Evolutionary conservation across 2,797 vertebrate species (phyloP).

Genomic region (Gymnothorax reevesii): DNA sequence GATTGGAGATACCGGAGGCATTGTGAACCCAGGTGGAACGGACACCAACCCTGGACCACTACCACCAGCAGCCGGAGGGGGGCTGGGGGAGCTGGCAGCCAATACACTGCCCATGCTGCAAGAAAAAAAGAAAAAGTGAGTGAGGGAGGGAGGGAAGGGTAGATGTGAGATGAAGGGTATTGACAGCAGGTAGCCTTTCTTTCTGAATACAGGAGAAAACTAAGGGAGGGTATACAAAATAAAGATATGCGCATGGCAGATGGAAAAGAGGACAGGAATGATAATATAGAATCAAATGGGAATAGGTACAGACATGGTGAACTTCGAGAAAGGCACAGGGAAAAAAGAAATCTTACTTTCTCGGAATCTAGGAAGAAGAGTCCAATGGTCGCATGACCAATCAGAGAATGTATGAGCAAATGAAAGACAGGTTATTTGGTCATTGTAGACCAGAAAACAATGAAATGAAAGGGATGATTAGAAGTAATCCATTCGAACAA

Average conservation of each 20-base stretch:
- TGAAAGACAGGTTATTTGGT: too few relatives aligned
- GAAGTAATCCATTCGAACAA: too few relatives aligned
- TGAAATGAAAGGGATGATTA: too few relatives aligned
- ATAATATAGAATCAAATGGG: not conserved
- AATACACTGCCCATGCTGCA: conserved; percentile 89
- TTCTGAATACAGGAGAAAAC: not conserved
- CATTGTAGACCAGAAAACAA: too few relatives aligned
- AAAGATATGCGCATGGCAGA: not conserved
- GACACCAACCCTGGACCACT: conserved; percentile 74
- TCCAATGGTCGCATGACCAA: too few relatives aligned
- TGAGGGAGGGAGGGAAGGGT: not conserved
- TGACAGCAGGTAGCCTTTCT: not conserved
- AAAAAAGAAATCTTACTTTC: not conserved
- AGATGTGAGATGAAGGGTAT: conserved; percentile 8
- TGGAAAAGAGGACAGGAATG: not conserved
- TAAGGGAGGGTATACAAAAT: not conserved
- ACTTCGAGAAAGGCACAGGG: not conserved
- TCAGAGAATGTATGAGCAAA: too few relatives aligned
- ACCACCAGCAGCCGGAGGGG: conserved; percentile 69
- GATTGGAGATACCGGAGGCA: conserved; percentile 79
- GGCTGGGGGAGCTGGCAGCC: conserved; percentile 75
- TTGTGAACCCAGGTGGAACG: conserved; percentile 82
- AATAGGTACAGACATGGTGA: not conserved
- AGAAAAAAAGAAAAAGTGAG: conserved; percentile 36
- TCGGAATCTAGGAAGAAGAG: not conserved